These are phyloP conservation scores for Fistularia commersonii DNA, from an alignment of 2,797 vertebrate genomes.

Conservation along the genomic window DNA sequence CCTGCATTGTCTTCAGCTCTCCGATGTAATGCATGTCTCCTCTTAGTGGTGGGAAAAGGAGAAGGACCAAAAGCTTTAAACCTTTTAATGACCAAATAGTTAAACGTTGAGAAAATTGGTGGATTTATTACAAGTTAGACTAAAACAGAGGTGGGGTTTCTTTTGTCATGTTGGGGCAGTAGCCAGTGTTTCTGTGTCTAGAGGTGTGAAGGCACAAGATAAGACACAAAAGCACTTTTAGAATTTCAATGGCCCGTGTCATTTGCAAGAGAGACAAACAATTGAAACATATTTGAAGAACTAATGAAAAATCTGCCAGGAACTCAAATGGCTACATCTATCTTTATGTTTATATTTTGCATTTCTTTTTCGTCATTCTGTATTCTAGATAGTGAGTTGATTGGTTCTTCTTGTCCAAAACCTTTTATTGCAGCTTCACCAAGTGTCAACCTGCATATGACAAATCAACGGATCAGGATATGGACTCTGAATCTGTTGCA, in stretches of 20 bases:
- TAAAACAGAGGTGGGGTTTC: not conserved
- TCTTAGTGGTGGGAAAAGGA: not conserved
- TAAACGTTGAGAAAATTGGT: not conserved
- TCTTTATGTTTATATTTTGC: no score
- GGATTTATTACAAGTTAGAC: constrained; percentile 8
- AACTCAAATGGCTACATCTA: no score
- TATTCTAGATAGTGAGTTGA: no score
- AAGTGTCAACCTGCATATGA: no score
- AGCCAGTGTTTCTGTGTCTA: constrained; percentile 3
- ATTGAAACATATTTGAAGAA: no score
- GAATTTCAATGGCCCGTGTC: not conserved
- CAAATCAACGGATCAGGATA: no score
- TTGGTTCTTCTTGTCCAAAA: no score
- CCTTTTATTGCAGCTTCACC: no score
- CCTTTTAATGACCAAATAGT: constrained; percentile 2
- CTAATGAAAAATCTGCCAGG: no score
- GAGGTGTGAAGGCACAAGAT: not conserved
- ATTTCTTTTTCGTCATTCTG: no score
- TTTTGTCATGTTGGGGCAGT: not conserved
- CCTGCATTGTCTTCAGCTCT: constrained; percentile 9
- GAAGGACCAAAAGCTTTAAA: not conserved
- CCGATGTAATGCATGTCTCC: constrained; percentile 1
- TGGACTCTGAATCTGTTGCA: no score
- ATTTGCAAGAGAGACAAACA: not conserved
- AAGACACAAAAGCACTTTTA: not conserved